phyloP scores from a whole-genome alignment of 2,113 vertebrate genomes.

The Panurus biarmicus region DNA sequence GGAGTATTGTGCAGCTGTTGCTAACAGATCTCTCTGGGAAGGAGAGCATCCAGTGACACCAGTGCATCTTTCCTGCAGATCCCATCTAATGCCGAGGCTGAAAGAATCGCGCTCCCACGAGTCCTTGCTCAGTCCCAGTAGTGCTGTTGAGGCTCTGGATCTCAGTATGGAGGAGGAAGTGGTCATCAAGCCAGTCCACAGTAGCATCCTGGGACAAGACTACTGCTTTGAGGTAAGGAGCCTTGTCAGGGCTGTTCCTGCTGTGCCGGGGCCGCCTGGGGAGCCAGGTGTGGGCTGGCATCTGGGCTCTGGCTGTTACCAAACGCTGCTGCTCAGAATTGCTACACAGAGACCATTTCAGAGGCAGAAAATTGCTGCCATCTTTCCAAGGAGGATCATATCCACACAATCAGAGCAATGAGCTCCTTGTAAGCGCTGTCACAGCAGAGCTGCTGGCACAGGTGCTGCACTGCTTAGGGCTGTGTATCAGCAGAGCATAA shows the following conservation, averaged over 20 bases:
- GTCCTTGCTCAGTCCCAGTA: constrained; percentile 97
- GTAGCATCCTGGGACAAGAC: constrained; percentile 97
- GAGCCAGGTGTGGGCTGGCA: neutral
- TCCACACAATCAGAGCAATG: neutral
- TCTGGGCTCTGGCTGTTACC: neutral
- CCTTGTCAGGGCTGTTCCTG: neutral
- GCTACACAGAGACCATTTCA: neutral
- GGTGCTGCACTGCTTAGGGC: neutral
- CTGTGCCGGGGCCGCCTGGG: neutral
- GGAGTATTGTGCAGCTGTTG: neutral
- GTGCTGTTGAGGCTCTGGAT: constrained; percentile 94
- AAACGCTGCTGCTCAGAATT: neutral
- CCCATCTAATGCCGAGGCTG: constrained; percentile 99
- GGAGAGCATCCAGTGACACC: neutral
- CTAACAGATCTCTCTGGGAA: neutral
- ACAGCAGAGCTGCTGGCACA: neutral
- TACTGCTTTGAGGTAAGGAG: constrained; percentile 92
- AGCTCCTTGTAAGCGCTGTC: neutral
- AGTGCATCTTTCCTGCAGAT: constrained; percentile 65
- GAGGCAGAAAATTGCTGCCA: neutral
- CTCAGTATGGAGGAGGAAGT: constrained; percentile 99
- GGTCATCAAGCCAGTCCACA: constrained; percentile 94
- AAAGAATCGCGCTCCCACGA: constrained; percentile 99
- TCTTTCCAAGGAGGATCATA: neutral
- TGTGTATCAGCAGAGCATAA: neutral